Conservation (phyloP, 2,888 invertebrate genomes). For the Liposcelis brunnea region DNA sequence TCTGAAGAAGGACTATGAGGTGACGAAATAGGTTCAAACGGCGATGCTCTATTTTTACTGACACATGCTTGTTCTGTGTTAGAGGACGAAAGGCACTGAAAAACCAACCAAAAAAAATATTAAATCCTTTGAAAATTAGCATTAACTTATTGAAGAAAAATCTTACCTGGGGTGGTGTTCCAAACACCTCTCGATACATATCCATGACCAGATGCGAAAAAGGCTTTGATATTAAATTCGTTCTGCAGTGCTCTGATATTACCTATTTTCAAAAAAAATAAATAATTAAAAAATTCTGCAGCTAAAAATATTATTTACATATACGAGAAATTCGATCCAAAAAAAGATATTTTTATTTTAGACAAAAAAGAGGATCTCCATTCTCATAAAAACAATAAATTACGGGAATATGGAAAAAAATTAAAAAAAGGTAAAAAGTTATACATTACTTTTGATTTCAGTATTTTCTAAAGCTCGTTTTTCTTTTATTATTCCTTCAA, state of each 20-base stretch:
- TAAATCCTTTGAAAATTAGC: too few relatives aligned
- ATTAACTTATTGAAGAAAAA: too few relatives aligned
- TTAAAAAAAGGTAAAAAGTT: neutral
- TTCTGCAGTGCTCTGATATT: constrained; percentile 39
- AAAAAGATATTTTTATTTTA: neutral
- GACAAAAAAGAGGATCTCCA: neutral
- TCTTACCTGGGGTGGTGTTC: constrained; percentile 6
- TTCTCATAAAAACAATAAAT: neutral
- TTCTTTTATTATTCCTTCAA: neutral
- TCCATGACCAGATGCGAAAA: constrained; percentile 44
- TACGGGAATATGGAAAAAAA: neutral
- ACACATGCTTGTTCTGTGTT: too few relatives aligned
- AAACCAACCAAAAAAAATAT: too few relatives aligned
- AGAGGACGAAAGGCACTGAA: too few relatives aligned
- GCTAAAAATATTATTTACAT: neutral
- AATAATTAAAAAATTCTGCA: constrained; percentile 10
- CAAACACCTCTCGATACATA: constrained; percentile 24
- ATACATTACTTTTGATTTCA: neutral
- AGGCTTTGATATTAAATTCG: constrained; percentile 34
- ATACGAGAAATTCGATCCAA: neutral
- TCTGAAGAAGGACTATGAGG: too few relatives aligned
- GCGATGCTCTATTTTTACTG: too few relatives aligned
- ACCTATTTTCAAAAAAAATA: constrained; percentile 30
- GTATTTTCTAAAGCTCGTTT: neutral
- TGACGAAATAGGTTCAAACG: too few relatives aligned